Base-by-base conservation (phyloP, 1,140 invertebrate genomes). In the Bacillus rossius region DNA sequence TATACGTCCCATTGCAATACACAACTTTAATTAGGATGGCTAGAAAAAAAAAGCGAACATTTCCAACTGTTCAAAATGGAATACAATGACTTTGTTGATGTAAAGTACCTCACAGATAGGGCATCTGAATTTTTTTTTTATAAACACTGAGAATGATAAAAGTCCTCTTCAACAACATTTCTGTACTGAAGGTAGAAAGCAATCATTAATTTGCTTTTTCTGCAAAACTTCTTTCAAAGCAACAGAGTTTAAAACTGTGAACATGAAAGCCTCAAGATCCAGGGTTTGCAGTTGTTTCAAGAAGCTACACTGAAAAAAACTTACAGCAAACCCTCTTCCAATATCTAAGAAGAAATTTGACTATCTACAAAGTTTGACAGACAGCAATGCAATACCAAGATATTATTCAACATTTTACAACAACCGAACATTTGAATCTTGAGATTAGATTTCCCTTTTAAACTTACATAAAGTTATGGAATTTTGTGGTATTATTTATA, bases 301-400 rank as follows among this genome's bases (percentile, higher is more conserved):
- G 1, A 2, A 50, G 48, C 20, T 26, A 50, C 20, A 50, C 16
- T 50, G 16, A 50, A 50, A 22, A 50, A 50, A 2, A n/a, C n/a
- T n/a, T n/a, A n/a, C 16, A 19, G 34, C 23, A 14, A 50, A 50
- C 23, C 22, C 48, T 50, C 5, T 23, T 50, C 48, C 48, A 50
- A 50, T 50, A 50, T 50, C 48, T 50, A 20, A 5, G 16, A 25
- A 50, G 48, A 50, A 2, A 50, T 2, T 19, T 22, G 5, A 50
- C 48, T 14, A 50, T 50, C 2, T 50, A 2, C 2, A 25, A 50
- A 50, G 22, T 50, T 50, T 50, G 1, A 50, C 14, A 14, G 2
- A 22, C 22, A 50, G 48, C 48, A 2, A 50, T 50, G 48, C 48
- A 22, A 8, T 8, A 50, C 48, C 22, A 50, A n/a, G 45, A 48